Evolutionary conservation across 2,113 vertebrate genomes (phyloP).

Genomic region (Hiodon alosoides): DNA sequence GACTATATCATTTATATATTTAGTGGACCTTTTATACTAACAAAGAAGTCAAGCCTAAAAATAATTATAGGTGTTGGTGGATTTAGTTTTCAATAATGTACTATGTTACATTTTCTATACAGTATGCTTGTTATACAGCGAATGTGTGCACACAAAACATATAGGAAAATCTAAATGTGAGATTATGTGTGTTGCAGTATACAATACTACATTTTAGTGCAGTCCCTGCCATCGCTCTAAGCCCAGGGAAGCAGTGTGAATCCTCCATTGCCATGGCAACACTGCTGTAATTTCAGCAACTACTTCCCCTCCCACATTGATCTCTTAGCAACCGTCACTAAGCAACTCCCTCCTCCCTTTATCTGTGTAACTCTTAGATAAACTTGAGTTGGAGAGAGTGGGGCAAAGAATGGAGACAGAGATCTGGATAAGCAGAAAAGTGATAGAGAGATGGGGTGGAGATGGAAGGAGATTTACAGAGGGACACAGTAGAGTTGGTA

Average conservation of each 20-base stretch:
- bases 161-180: too few relatives aligned
- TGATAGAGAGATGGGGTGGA: neutral
- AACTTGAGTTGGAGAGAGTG: constrained; percentile 16
- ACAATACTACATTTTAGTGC: constrained; percentile 33
- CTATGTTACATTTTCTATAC: neutral
- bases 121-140: neutral
- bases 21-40: neutral
- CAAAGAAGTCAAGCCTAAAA: too few relatives aligned
- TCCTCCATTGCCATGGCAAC: constrained; percentile 64
- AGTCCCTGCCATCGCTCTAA: constrained; percentile 51
- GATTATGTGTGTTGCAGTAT: neutral
- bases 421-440: neutral
- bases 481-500: neutral
- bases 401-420: neutral
- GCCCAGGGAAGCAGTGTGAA: constrained; percentile 57
- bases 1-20: neutral
- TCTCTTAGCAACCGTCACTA: constrained; percentile 67
- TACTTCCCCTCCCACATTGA: constrained; percentile 62
- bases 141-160: too few relatives aligned
- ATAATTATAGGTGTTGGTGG: neutral
- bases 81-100: too few relatives aligned
- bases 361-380: constrained; percentile 33
- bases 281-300: constrained; percentile 60
- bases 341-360: constrained; percentile 59
- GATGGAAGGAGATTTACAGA: neutral